phyloP scores from a whole-genome alignment of 2,888 invertebrate species.

The Cryptophagus acutangulus region DNA sequence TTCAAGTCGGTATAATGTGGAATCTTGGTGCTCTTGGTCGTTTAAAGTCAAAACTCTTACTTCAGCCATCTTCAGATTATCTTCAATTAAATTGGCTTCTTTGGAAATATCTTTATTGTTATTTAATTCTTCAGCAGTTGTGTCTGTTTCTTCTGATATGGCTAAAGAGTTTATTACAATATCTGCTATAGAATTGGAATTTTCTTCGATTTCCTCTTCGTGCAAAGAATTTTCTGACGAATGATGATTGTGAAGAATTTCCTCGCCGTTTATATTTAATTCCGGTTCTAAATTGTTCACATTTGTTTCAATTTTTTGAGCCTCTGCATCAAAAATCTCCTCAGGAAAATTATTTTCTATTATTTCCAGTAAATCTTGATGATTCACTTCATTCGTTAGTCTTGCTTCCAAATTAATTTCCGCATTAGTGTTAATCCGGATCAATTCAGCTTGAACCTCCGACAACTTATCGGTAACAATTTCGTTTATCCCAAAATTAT shows the following conservation, averaged over 20 bases:
- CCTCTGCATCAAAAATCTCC: too few relatives aligned
- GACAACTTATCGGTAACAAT: not conserved
- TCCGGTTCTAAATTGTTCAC: too few relatives aligned
- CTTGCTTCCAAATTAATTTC: conserved; percentile 1
- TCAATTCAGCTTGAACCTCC: not conserved
- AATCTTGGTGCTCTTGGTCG: conserved; percentile 72
- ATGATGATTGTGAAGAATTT: too few relatives aligned
- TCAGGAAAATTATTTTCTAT: conserved; percentile 19
- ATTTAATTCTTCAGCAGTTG: conserved; percentile 9
- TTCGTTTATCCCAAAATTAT: too few relatives aligned
- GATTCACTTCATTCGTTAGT: not conserved
- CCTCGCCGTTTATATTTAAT: too few relatives aligned
- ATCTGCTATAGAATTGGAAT: too few relatives aligned
- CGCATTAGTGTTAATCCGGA: not conserved
- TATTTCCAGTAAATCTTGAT: conserved; percentile 6
- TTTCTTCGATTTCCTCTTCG: too few relatives aligned
- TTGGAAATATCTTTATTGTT: not conserved
- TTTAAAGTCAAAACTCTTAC: conserved; percentile 65
- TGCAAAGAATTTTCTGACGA: too few relatives aligned
- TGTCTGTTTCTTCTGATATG: conserved; percentile 11
- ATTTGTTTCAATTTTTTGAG: too few relatives aligned
- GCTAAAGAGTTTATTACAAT: too few relatives aligned
- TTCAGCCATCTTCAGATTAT: conserved; percentile 37
- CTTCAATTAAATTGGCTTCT: conserved; percentile 4
- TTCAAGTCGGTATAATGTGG: conserved; percentile 64